A percentile compares a stretch with the other conserved stretches of the same genome.
These are phyloP conservation scores for Ceyx cyanopectus DNA, from an alignment of 2,113 vertebrate genomes.

Conservation along the genomic window DNA sequence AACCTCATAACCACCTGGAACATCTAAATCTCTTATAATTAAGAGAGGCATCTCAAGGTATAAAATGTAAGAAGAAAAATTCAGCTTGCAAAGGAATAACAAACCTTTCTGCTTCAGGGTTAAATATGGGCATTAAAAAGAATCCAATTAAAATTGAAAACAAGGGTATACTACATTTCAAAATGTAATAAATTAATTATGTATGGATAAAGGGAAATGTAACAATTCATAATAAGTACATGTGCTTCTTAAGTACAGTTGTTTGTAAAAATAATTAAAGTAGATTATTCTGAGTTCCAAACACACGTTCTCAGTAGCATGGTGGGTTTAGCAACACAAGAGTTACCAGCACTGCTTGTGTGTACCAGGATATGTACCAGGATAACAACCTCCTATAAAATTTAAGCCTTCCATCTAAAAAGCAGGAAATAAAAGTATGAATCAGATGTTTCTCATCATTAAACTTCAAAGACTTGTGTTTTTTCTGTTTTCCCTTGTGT, in stretches of 20 bases:
- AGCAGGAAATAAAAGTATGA: background rate
- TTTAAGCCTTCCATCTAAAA: conserved; percentile 4
- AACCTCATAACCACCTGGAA: background rate
- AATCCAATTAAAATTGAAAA: conserved; percentile 37
- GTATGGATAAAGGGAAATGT: conserved; percentile 2
- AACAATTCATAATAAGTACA: background rate
- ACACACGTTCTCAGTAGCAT: background rate
- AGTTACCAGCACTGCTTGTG: background rate
- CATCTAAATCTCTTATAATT: background rate
- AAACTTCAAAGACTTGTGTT: background rate
- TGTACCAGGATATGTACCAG: background rate
- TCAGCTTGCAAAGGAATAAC: background rate
- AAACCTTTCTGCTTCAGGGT: conserved; percentile 1
- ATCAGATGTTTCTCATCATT: background rate
- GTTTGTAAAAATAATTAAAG: conserved; percentile 1
- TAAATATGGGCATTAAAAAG: background rate
- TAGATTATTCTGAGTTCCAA: background rate
- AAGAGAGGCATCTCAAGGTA: background rate
- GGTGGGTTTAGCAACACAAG: background rate
- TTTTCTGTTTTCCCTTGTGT: background rate
- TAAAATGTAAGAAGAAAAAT: background rate
- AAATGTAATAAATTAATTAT: conserved; percentile 34
- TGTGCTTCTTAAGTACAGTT: background rate
- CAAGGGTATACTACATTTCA: background rate
- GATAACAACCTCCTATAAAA: conserved; percentile 42